Percentiles rank a stretch among this genome's conserved stretches.
Conservation (phyloP, 2,888 invertebrate genomes). For the Ctenicera cuprea region DNA sequence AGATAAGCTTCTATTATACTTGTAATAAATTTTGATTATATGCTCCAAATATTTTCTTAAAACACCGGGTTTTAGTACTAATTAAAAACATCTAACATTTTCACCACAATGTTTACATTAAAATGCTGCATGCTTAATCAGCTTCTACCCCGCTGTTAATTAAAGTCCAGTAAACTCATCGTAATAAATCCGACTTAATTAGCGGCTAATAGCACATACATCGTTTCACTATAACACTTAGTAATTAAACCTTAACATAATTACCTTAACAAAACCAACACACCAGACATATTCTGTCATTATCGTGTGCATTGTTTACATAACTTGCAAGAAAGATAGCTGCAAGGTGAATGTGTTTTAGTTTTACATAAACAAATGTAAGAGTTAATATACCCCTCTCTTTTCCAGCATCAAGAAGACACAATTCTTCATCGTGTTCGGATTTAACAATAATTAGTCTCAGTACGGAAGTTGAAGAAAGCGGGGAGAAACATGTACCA, state of each 20-base stretch:
- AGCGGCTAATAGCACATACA: constrained; percentile 37
- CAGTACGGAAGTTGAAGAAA: constrained; percentile 69
- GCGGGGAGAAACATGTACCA: constrained; percentile 73
- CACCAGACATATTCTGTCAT: constrained; percentile 26
- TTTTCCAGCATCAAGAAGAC: constrained; percentile 68
- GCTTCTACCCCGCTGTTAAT: constrained; percentile 13
- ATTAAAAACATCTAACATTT: background rate
- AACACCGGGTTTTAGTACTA: background rate
- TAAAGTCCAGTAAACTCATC: constrained; percentile 16
- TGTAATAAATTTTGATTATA: background rate
- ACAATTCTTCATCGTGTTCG: constrained; percentile 71
- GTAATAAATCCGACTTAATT: constrained; percentile 47
- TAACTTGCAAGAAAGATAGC: constrained; percentile 32
- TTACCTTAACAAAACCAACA: constrained; percentile 46
- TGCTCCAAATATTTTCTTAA: constrained; percentile 7
- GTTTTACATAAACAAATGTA: background rate
- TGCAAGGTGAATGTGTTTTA: constrained; percentile 34
- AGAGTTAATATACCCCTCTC: constrained; percentile 41
- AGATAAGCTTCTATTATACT: too few relatives aligned
- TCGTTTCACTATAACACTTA: constrained; percentile 65
- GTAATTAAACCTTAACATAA: constrained; percentile 66
- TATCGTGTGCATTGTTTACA: constrained; percentile 29
- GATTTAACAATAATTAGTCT: constrained; percentile 73
- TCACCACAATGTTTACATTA: constrained; percentile 8
- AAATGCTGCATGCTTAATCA: constrained; percentile 1